Evolutionary conservation across 2,888 invertebrate species (phyloP), one percentile per base, ranked within the genome.

Genomic region (Bunonema sp.): DNA sequence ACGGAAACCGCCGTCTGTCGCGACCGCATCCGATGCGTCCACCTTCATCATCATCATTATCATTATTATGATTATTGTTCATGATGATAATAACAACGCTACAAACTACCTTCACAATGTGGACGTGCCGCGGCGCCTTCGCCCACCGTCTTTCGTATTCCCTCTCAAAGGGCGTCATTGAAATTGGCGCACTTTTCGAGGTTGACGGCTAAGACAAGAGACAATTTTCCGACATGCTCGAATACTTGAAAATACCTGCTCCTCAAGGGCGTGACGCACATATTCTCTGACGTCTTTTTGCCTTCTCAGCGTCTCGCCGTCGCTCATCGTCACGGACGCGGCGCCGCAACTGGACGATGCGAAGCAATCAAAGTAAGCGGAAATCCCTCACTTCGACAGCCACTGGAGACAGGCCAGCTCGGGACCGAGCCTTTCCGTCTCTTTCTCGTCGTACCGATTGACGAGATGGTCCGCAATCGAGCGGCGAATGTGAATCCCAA

Each of bases 371-470:
- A 26, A 8, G 8, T 26, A 12, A 12, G 8, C 8, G 8, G 28
- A 21, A 24, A 10, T 3, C 7, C 64, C 64, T 29, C 58, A 57
- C 26, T 65, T 55, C 64, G 65, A 61, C 15, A 61, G 41, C 64
- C 64, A 64, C 42, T 65, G 62, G 5, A 65, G 45, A 37, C 62
- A 63, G 1, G 64, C 58, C 20, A 65, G 44, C 37, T 64, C 64
- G 0, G 64, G 64, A 4, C 64, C 64, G 28, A 64, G 45, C 34
- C 49, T 49, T 4, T 48, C 35, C 3, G 57, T 55, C 18, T 61
- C 47, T 12, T 59, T 45, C 15, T 46, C 50, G 19, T 56, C 42
- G 48, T 49, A 65, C 33, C 57, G n/a, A n/a, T n/a, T n/a, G n/a
- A n/a, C n/a, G n/a, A n/a, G n/a, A n/a, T n/a, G n/a, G n/a, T n/a